Conservation (phyloP, 2,888 invertebrate genomes). For the Parasteatoda lunata region DNA sequence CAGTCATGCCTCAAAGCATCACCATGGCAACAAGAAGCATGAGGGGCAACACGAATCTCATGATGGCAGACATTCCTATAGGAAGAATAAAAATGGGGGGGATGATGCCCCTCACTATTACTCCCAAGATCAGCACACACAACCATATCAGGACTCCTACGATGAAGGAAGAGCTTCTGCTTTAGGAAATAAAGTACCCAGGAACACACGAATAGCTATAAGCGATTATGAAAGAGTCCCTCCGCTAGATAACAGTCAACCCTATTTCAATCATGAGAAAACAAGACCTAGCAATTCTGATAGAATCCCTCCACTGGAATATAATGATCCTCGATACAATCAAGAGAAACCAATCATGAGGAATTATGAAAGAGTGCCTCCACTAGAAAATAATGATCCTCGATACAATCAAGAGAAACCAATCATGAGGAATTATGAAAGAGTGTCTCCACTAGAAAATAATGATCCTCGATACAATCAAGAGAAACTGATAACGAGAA, state of each 20-base stretch:
- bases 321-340: no score
- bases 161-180: neutral
- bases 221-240: neutral
- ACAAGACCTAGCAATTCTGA: no score
- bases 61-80: constrained; percentile 10
- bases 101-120: constrained; percentile 34
- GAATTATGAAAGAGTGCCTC: neutral
- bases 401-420: no score
- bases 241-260: neutral
- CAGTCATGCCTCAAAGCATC: constrained; percentile 22
- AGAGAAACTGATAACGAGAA: neutral
- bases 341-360: neutral
- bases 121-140: neutral
- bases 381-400: neutral
- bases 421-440: no score
- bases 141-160: neutral
- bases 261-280: no score
- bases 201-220: neutral
- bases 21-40: constrained; percentile 36
- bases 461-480: no score
- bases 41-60: constrained; percentile 46
- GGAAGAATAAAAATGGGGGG: constrained; percentile 44
- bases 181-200: neutral
- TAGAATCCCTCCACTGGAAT: no score
- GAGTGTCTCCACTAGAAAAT: no score